Evolutionary conservation across 2,888 invertebrate genomes (phyloP), one percentile per base, ranked within the genome.

Genomic region (Blera fallax): DNA sequence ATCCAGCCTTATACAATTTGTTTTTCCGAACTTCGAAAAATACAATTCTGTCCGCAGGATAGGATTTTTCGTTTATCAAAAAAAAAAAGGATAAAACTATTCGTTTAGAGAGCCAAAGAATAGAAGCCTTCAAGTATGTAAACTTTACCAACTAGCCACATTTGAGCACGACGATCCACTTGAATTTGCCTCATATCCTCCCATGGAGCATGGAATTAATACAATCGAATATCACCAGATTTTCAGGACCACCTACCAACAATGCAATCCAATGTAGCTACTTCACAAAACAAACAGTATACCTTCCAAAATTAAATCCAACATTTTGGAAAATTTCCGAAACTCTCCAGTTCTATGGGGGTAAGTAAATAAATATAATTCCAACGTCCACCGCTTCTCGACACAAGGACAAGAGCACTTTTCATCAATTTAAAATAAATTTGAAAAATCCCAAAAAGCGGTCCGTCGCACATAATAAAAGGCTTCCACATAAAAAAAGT

Each of bases 351-450:
- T 70, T 56, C 64, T 21, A 62, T 54, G 37, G 43, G 29, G 37
- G 29, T 24, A 58, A 54, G 40, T 65, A 56, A 76, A 65, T 67
- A 76, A 76, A 85, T 76, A 84, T 37, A 62, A 45, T 60, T 65
- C 70, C 74, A 76, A 64, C 70, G 21, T 24, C 52, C 64, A 58
- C 14, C 21, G n/a, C 21, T 29, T 21, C 18, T 27, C 45, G 4
- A 18, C 37, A 50, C 76, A 67, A 85, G 58, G 67, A 77, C 74
- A 70, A 79, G 72, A 56, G 72, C 32, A 54, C 80, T 85, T 77
- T 72, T 54, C 65, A 83, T 70, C 76, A 85, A 85, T 85, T 85
- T 77, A 62, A 85, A 85, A 81, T 77, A 85, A 85, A 80, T 84
- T 80, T 64, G 54, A 80, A 84, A 84, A 84, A 81, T 76, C 64